phyloP scores from a whole-genome alignment of 2,888 invertebrate genomes.

The Drosophila recens region DNA sequence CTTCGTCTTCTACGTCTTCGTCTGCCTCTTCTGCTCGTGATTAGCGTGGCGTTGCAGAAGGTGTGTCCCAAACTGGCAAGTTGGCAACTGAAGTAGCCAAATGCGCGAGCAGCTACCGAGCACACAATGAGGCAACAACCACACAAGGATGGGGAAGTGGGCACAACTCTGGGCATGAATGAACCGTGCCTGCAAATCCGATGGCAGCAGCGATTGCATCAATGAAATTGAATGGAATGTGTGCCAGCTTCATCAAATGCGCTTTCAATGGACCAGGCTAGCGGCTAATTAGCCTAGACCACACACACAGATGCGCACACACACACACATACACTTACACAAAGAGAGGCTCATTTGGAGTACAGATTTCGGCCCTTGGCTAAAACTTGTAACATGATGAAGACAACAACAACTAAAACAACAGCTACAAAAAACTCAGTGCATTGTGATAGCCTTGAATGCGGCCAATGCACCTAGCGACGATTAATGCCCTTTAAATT shows the following conservation, averaged over 20 bases:
- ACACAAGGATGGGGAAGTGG: not conserved
- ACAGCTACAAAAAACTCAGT: slow-evolving; percentile 8
- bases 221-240: slow-evolving; percentile 80
- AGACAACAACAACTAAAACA: slow-evolving; percentile 28
- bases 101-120: slow-evolving; percentile 61
- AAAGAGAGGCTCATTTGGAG: slow-evolving; percentile 10
- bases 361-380: slow-evolving; percentile 65
- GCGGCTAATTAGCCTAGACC: slow-evolving; percentile 72
- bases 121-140: slow-evolving; percentile 49
- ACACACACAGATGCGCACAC: slow-evolving; percentile 49
- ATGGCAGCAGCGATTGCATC: slow-evolving; percentile 63
- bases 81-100: slow-evolving; percentile 81
- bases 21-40: slow-evolving; percentile 57
- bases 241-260: slow-evolving; percentile 69
- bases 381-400: slow-evolving; percentile 59
- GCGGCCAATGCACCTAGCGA: slow-evolving; percentile 55
- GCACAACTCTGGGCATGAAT: slow-evolving; percentile 57
- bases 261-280: slow-evolving; percentile 64
- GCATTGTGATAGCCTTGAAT: slow-evolving; percentile 54
- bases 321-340: slow-evolving; percentile 11
- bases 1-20: not conserved
- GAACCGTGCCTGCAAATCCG: slow-evolving; percentile 36
- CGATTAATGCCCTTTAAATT: slow-evolving; percentile 23
- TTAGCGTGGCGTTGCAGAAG: slow-evolving; percentile 81
- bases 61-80: slow-evolving; percentile 82